Conservation (phyloP, 1,140 invertebrate species). For the roundworm (Caenorhabditis elegans) region WBcel235 BX284603.4:7228501-7229000, state of each 20-base stretch:
- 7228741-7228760: neutral
- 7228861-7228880: neutral
- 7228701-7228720: neutral
- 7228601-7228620: neutral
- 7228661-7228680: neutral
- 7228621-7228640: neutral
- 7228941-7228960: slow-evolving; percentile 46
- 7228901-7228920: neutral
- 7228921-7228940: slow-evolving; percentile 50
- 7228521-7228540: no score
- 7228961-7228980: no score
- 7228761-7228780: neutral
- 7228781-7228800: neutral
- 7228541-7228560: neutral
- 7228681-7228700: neutral
- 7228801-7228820: neutral
- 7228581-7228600: neutral
- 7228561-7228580: neutral
- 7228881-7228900: neutral
- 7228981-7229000: slow-evolving; percentile 54
- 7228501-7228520: neutral
- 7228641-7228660: neutral
- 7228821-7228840: neutral
- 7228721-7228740: neutral
- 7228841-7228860: neutral